A percentile compares a stretch with the other conserved stretches of the same genome.
Evolutionary conservation across 2,888 invertebrate species (phyloP).

Genomic region (Synergus umbraculus): DNA sequence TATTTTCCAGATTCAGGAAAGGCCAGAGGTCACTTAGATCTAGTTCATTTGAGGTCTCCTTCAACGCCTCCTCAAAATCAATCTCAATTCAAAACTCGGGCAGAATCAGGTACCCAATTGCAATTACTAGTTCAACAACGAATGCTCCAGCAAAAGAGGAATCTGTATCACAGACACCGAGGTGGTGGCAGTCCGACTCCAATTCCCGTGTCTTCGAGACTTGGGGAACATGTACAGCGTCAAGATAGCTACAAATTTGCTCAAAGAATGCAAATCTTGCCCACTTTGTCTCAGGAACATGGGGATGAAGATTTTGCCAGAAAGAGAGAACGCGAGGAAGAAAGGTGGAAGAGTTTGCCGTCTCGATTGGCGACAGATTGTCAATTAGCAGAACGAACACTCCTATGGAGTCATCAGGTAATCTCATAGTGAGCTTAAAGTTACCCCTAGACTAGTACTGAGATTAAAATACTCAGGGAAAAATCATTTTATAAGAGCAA

Average conservation of each 20-base stretch:
- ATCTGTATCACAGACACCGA: constrained; percentile 70
- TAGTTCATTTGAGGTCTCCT: constrained; percentile 71
- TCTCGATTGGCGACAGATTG: constrained; percentile 73
- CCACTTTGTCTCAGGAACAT: constrained; percentile 78
- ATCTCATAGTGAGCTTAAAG: constrained; percentile 56
- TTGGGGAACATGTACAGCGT: constrained; percentile 79
- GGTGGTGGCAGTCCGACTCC: constrained; percentile 70
- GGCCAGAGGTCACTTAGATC: constrained; percentile 71
- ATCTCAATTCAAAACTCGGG: constrained; percentile 70
- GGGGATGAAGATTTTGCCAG: constrained; percentile 67
- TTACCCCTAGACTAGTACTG: constrained; percentile 1
- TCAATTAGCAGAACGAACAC: constrained; percentile 72
- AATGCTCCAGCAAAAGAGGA: constrained; percentile 89
- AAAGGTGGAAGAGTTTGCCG: constrained; percentile 74
- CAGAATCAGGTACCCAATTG: constrained; percentile 80
- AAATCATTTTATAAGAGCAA: not conserved
- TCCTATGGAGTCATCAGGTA: constrained; percentile 76
- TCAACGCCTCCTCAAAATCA: constrained; percentile 67
- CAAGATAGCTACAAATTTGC: constrained; percentile 94
- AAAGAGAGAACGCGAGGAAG: constrained; percentile 71
- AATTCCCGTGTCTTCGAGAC: constrained; percentile 46
- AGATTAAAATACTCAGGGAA: constrained; percentile 12
- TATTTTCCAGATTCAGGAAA: constrained; percentile 69
- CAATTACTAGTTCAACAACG: constrained; percentile 93
- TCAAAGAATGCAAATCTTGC: constrained; percentile 89